Conservation (phyloP, 2,113 vertebrate species). For the Sinocyclocheilus maitianheensis region DNA sequence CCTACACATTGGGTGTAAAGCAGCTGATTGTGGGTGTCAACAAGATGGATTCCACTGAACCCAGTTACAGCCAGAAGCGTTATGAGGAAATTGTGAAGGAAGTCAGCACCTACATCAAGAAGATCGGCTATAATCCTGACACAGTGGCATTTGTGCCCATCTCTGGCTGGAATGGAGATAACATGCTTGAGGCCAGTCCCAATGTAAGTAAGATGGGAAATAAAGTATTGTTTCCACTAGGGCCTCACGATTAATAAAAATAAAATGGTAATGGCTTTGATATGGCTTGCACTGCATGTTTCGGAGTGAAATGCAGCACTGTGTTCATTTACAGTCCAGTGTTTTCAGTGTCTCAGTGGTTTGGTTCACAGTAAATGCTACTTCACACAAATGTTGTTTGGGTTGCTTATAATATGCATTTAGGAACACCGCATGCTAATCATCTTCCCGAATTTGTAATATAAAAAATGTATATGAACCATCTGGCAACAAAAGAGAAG, state of each 20-base stretch:
- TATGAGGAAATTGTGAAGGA: constrained; percentile 98
- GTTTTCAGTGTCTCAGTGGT: background rate
- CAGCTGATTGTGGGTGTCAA: constrained; percentile 96
- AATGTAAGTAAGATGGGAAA: constrained; percentile 77
- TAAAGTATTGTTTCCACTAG: background rate
- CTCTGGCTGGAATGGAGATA: constrained; percentile 98
- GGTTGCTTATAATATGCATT: background rate
- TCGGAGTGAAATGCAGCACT: background rate
- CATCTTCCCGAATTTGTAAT: background rate
- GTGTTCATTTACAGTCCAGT: too few species aligned
- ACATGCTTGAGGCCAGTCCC: constrained; percentile 95
- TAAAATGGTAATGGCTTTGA: background rate
- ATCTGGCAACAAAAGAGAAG: background rate
- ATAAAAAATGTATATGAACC: background rate
- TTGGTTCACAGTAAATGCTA: background rate
- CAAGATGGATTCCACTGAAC: constrained; percentile 99
- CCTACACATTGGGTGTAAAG: constrained; percentile 95
- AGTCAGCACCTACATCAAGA: constrained; percentile 99
- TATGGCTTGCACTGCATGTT: background rate
- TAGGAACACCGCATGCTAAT: background rate
- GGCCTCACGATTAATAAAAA: background rate
- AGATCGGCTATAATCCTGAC: constrained; percentile 98
- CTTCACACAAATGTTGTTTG: background rate
- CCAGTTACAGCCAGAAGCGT: constrained; percentile 98
- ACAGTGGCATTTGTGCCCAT: constrained; percentile 94